Conservation (phyloP, 2,797 vertebrate genomes). For the Gila robusta region DNA sequence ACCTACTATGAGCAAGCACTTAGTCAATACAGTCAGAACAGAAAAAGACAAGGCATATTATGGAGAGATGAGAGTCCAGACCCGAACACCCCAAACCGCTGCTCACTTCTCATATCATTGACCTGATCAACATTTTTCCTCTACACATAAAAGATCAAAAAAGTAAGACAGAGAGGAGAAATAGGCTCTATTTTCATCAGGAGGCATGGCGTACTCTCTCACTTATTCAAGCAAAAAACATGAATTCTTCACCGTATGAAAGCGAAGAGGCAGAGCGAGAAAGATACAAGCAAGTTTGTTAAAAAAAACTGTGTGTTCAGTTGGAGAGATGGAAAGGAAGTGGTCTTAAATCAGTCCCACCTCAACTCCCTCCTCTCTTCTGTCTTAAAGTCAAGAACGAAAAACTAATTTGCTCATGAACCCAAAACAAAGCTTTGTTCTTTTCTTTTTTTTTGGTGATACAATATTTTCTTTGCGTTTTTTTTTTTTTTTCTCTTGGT, state of each 20-base stretch:
- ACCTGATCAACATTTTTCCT: slow-evolving; percentile 16
- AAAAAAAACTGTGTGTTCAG: background rate
- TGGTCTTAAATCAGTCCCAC: slow-evolving; percentile 65
- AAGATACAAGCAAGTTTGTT: slow-evolving; percentile 16
- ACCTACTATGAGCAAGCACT: slow-evolving; percentile 56
- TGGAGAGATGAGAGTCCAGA: background rate
- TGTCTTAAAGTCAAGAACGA: slow-evolving; percentile 34
- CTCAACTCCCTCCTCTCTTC: slow-evolving; percentile 36
- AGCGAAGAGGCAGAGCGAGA: background rate
- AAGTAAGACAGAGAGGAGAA: slow-evolving; percentile 43
- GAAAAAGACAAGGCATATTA: slow-evolving; percentile 3
- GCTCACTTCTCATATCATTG: background rate
- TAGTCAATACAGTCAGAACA: slow-evolving; percentile 57
- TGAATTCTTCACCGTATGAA: slow-evolving; percentile 43
- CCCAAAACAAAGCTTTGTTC: slow-evolving; percentile 60
- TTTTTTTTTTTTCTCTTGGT: slow-evolving; percentile 40
- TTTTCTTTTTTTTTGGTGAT: slow-evolving; percentile 49
- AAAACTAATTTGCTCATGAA: slow-evolving; percentile 47
- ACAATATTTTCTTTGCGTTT: slow-evolving; percentile 44
- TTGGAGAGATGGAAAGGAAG: background rate
- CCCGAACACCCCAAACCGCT: background rate
- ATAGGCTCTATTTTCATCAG: slow-evolving; percentile 19
- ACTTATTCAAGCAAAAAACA: slow-evolving; percentile 53
- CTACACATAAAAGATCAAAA: slow-evolving; percentile 56
- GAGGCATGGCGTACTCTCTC: slow-evolving; percentile 39